Evolutionary conservation across 2,113 vertebrate genomes (phyloP), one percentile per base, ranked within the genome.

Genomic region (Cichladusa arquata): DNA sequence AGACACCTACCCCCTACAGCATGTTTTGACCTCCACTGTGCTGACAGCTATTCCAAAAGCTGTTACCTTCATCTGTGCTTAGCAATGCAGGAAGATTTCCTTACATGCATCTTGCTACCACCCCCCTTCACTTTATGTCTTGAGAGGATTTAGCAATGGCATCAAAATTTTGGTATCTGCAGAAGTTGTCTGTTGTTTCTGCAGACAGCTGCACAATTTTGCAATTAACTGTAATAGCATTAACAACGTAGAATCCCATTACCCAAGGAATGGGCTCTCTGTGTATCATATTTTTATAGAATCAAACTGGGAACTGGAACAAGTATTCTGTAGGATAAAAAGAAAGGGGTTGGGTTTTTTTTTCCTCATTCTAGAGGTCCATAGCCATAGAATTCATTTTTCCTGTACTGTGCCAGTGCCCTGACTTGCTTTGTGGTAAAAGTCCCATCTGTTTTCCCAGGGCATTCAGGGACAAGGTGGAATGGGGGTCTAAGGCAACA

Each of bases 401-500:
- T 65, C 74, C 90, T 51, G 2, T 40, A 34, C 70, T 48, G 38
- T 92, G 85, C 79, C 79, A 86, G 62, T 70, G 71, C 60, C 92
- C 50, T 88, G 79, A 83, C 82, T 96, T 88, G 79, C 79, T 95
- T 44, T 90, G 93, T 14, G 0, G 76, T 88, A 2, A n/a, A 93
- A 81, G 50, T 96, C 94, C 96, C 96, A 96, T 97, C 95, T 96
- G 95, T 96, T 95, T 94, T 86, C 40, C 71, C 88, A 94, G 94
- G 94, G 92, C 92, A 94, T 86, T 73, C 91, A 56, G 79, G 96
- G 92, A 97, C 95, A 95, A 96, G 93, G 90, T 92, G 88, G 93
- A 96, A 95, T 9, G 31, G 42, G 92, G 76, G 67, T 91, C 79
- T 92, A 67, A 83, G 82, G 82, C 82, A 94, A 90, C 79, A 96